Conservation (phyloP, 2,113 vertebrate species). For the Eulemur macaco region DNA sequence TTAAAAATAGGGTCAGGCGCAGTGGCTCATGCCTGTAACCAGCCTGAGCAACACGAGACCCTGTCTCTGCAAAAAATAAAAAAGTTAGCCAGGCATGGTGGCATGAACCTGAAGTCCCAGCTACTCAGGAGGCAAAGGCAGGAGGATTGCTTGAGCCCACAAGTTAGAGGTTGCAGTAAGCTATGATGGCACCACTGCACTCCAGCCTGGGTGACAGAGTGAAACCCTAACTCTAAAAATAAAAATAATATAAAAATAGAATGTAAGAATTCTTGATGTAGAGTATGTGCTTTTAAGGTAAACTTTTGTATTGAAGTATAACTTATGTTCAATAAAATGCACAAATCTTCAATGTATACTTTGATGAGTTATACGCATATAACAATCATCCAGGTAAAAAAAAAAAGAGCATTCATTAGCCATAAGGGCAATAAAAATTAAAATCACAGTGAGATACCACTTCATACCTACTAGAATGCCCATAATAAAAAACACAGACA, state of each 20-base stretch:
- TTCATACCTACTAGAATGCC: background rate
- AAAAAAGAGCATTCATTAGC: background rate
- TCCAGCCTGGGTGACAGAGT: no score
- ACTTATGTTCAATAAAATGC: background rate
- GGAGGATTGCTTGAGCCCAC: no score
- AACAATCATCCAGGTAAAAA: background rate
- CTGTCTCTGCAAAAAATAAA: no score
- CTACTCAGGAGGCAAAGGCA: no score
- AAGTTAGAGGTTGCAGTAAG: no score
- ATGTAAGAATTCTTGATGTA: background rate
- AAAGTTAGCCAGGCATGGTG: no score
- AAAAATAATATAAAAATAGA: no score
- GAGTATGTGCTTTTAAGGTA: background rate
- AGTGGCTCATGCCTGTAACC: no score
- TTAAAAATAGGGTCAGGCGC: background rate
- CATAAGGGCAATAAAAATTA: background rate
- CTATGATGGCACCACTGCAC: no score
- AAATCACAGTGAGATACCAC: background rate
- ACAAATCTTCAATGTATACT: background rate
- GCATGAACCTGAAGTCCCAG: no score
- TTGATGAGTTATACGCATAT: background rate
- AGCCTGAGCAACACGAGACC: no score
- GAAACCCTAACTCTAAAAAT: no score
- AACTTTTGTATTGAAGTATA: background rate
- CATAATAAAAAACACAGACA: background rate